Percentiles rank a stretch among this genome's conserved stretches.
phyloP scores from a whole-genome alignment of 2,113 vertebrate genomes.

The Mormyrus iriodes region DNA sequence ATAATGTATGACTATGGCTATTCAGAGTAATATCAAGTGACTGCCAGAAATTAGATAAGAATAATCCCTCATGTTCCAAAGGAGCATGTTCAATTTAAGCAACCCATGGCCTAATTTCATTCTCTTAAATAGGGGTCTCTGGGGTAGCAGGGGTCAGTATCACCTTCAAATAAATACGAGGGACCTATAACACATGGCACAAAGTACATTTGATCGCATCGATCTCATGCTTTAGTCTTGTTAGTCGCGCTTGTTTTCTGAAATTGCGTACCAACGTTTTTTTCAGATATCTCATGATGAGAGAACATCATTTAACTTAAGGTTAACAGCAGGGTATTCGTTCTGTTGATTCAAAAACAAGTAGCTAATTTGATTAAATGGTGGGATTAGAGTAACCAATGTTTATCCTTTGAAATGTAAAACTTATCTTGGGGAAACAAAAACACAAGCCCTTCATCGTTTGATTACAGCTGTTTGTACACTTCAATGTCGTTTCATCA shows the following conservation, averaged over 20 bases:
- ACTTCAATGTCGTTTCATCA: neutral
- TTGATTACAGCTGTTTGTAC: neutral
- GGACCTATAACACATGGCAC: neutral
- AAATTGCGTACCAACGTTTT: neutral
- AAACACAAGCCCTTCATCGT: neutral
- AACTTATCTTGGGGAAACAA: neutral
- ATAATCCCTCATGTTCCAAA: constrained; percentile 21
- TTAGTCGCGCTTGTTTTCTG: neutral
- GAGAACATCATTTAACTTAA: neutral
- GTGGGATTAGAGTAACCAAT: neutral
- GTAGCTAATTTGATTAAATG: neutral
- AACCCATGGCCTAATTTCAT: constrained; percentile 32
- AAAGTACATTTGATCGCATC: neutral
- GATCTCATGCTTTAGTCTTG: neutral
- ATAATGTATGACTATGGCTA: constrained; percentile 15
- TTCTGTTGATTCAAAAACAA: neutral
- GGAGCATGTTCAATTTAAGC: constrained; percentile 30
- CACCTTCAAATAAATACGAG: constrained; percentile 23
- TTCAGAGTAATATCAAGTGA: constrained; percentile 23
- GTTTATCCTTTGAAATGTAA: neutral
- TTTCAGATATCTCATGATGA: neutral
- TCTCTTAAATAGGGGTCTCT: constrained; percentile 26
- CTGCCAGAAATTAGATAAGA: constrained; percentile 23
- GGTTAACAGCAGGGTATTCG: neutral
- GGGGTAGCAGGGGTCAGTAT: constrained; percentile 18